These are phyloP conservation scores for Hystrix brachyura DNA, from an alignment of 2,113 vertebrate species.

Conservation along the genomic window DNA sequence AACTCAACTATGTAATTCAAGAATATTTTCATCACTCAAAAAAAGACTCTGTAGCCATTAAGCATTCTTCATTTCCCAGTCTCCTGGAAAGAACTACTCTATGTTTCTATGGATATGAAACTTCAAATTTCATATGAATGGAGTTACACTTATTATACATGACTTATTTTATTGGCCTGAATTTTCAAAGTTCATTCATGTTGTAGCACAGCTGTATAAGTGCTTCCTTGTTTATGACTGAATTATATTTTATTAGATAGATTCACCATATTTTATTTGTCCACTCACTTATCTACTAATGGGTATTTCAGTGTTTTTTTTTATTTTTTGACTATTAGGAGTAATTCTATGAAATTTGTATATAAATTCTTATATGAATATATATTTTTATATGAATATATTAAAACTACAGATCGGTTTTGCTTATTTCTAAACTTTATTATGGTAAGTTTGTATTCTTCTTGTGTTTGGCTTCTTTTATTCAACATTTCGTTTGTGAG, in stretches of 20 bases:
- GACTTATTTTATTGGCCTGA: background rate
- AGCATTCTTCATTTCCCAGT: background rate
- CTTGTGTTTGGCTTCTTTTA: background rate
- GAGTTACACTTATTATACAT: background rate
- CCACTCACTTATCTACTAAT: background rate
- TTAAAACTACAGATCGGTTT: conserved; percentile 20
- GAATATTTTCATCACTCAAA: background rate
- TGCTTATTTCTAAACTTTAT: conserved; percentile 37
- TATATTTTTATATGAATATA: background rate
- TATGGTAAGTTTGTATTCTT: background rate
- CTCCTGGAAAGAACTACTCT: background rate
- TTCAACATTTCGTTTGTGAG: conserved; percentile 30
- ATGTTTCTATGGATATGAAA: background rate
- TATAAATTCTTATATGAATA: conserved; percentile 1
- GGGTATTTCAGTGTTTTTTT: conserved; percentile 7
- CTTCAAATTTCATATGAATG: background rate
- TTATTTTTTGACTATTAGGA: background rate
- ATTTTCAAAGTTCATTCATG: background rate
- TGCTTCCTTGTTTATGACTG: background rate
- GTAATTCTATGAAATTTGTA: background rate
- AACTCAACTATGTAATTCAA: background rate
- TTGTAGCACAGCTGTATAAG: background rate
- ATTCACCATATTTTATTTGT: background rate
- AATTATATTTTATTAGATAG: background rate
- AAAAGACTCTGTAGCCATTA: background rate